Base-by-base conservation (phyloP, 2,888 invertebrate species). In the Notodonta dromedarius region DNA sequence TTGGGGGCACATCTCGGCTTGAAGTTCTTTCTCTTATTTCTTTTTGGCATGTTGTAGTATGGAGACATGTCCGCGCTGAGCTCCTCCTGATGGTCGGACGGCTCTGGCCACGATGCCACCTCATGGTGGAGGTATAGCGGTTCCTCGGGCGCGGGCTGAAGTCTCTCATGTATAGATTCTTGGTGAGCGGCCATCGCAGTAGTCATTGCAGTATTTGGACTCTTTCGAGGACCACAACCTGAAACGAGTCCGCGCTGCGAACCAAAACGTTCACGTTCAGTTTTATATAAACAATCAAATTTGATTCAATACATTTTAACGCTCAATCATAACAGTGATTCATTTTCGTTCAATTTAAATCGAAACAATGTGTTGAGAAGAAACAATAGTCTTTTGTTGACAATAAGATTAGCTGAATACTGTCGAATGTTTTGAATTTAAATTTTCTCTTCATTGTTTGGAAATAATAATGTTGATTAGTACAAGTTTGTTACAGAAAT, bases 11-110 rank as follows among this genome's bases (percentile, higher is more conserved):
- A 97, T 76, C 97, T 92, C 0, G 97, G 97, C 77, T 96, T 95
- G 88, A 97, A 96, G 85, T 97, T 96, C 87, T 97, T 97, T 73
- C 97, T 91, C 77, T 96, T 96, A 91, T 96, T 96, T 77, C 96
- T 94, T 85, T 96, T 95, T 67, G 95, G 95, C 83, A 93, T 90
- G 73, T 94, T 94, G 79, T 91, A 90, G 80, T 91, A 91, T 1
- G 91, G 90, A 5, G 93, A 88, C 81, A 90, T 83, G 71, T 90
- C 88, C 4, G 88, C 77, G 80, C 85, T 87, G 71, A 87, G 88
- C 62, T 90, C 92, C 52, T 90, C 90, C 69, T 90, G 89, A 77
- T 92, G 78, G 62, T 91, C 89, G 9, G 84, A 76, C 60, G 85
- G 77, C 66, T 90, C 91, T 55, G 94, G 89, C 86, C 95, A 95